phyloP scores from a whole-genome alignment of 1,140 invertebrate species.

The Drosophila mojavensis region DNA sequence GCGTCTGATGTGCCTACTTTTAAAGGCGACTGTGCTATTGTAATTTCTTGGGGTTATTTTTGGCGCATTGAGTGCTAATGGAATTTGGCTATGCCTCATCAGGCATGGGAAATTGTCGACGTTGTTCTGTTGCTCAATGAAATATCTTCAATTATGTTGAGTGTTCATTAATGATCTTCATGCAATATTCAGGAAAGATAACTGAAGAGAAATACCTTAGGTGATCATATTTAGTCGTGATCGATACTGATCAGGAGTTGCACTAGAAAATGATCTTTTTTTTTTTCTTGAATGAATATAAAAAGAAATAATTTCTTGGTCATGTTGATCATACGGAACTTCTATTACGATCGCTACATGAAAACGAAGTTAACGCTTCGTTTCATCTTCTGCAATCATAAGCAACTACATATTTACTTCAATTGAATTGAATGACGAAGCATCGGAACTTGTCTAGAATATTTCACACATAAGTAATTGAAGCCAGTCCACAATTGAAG shows the following conservation, averaged over 20 bases:
- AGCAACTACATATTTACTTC: no score
- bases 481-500: neutral
- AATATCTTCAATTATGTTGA: neutral
- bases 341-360: no score
- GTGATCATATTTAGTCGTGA: no score
- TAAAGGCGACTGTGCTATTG: slow-evolving; percentile 38
- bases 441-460: neutral
- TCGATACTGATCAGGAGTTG: no score
- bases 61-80: slow-evolving; percentile 42
- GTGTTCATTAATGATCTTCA: neutral
- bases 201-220: no score
- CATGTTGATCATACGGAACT: no score
- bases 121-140: neutral
- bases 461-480: slow-evolving; percentile 3
- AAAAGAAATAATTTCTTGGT: no score
- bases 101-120: slow-evolving; percentile 66
- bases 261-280: no score
- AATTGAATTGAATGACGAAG: no score
- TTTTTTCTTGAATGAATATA: no score
- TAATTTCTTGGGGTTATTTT: slow-evolving; percentile 37
- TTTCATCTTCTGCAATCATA: no score
- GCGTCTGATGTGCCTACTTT: neutral
- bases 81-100: slow-evolving; percentile 61
- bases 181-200: neutral
- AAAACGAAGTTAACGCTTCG: no score